Base-by-base conservation (phyloP, 1,140 invertebrate genomes). In the Drosophila equinoxialis region DNA sequence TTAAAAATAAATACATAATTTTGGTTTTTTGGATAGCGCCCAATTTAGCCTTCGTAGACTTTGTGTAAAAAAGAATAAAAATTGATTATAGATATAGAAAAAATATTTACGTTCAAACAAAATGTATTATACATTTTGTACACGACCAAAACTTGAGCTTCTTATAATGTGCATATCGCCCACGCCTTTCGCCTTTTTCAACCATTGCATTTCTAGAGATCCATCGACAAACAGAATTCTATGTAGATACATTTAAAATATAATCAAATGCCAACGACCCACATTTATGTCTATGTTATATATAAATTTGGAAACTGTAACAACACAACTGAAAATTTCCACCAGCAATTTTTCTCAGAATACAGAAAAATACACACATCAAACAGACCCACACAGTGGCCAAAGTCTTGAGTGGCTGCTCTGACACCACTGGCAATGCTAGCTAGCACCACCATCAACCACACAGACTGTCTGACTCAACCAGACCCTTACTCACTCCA, bases 181-280 rank as follows among this genome's bases (percentile, higher is more conserved):
- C 58, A 60, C 58, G 45, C 30, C 58, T 60, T 39, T 60, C 58
- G 45, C 30, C 58, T 60, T 23, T 60, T 20, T 39, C 57, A 8
- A 10, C 1, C 20, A 20, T 37, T 60, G 30, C 14, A 48, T 20
- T 23, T 45, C 13, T 45, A 17, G 13, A 51, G 10, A 51, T 51
- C 6, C 14, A 20, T 20, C 2, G 17, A 51, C 20, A 23, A 10
- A 23, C 17, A 23, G 2, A 17, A 23, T 20, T 51, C 45, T 35
- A 60, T 39, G 58, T 39, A 60, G 14, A 26, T 39, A 35, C 17
- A 41, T 60, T 39, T 11, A 51, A 71, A 76, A 39, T 71, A 63
- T 62, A 77, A 41, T 71, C 72, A 75, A 71, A 59, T 77, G 72
- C 75, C 75, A 77, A 74, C 75, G 23, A 71, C 68, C 55, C 68